These are phyloP conservation scores for Mus spretus DNA, from an alignment of 2,797 vertebrate species.

Conservation along the genomic window DNA sequence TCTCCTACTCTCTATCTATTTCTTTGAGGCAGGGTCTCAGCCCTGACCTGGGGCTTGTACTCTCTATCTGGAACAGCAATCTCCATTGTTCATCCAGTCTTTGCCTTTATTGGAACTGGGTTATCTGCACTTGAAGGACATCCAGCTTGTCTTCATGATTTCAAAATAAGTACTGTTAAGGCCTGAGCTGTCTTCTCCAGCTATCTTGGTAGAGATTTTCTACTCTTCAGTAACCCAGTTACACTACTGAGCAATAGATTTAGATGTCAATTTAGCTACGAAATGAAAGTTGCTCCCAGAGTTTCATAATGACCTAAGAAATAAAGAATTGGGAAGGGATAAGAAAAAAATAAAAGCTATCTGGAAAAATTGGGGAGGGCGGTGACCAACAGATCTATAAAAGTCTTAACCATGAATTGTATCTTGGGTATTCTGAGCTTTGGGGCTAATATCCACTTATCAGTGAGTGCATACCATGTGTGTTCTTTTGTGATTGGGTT, in stretches of 20 bases:
- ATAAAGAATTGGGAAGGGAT: background rate
- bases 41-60: background rate
- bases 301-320: background rate
- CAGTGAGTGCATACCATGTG: too few relatives aligned
- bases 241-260: background rate
- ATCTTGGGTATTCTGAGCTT: too few relatives aligned
- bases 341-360: background rate
- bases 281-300: background rate
- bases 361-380: background rate
- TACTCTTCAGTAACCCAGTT: background rate
- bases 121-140: background rate
- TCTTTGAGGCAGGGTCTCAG: background rate
- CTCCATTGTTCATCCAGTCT: background rate
- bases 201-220: background rate
- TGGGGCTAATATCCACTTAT: too few relatives aligned
- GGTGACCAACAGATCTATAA: background rate
- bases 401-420: too few relatives aligned
- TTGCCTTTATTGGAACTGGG: too few relatives aligned
- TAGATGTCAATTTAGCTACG: constrained; percentile 3
- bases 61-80: background rate
- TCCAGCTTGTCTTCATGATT: background rate
- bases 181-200: background rate
- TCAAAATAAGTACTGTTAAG: background rate
- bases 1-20: background rate
- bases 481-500: too few relatives aligned